phyloP scores from a whole-genome alignment of 2,797 vertebrate species.

The Fistularia commersonii region DNA sequence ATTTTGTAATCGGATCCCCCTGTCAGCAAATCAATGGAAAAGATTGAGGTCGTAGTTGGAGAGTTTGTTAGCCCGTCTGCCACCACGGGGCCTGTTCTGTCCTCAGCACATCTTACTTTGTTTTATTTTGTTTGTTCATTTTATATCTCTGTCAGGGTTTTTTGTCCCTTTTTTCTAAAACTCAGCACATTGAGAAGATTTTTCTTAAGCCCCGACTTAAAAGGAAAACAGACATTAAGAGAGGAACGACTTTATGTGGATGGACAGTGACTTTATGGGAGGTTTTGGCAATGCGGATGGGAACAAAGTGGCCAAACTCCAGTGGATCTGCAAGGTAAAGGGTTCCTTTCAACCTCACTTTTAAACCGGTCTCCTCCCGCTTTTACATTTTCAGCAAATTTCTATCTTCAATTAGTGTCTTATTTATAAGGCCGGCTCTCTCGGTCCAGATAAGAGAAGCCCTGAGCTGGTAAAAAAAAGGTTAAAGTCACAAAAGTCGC shows the following conservation, averaged over 20 bases:
- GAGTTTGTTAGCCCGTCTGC: constrained; percentile 31
- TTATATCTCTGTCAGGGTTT: constrained; percentile 23
- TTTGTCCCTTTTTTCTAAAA: background rate
- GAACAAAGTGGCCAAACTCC: background rate
- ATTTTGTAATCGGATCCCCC: constrained; percentile 30
- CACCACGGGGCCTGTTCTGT: constrained; percentile 22
- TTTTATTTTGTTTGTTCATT: constrained; percentile 33
- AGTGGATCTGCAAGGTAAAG: too few relatives aligned
- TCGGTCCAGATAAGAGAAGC: background rate
- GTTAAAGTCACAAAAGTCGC: too few relatives aligned
- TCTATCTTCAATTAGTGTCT: background rate
- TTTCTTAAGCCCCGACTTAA: constrained; percentile 7
- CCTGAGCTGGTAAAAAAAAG: too few relatives aligned
- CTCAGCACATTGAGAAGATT: background rate
- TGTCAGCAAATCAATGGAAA: constrained; percentile 48
- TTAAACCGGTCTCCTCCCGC: background rate
- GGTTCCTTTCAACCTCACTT: background rate
- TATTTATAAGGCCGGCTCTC: background rate
- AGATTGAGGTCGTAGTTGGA: constrained; percentile 29
- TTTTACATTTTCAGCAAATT: background rate
- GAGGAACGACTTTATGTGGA: background rate
- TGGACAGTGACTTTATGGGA: too few relatives aligned
- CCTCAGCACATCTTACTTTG: constrained; percentile 37
- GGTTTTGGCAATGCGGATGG: too few relatives aligned
- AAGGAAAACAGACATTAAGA: constrained; percentile 2